Percentiles rank a stretch among this genome's conserved stretches.
Conservation (phyloP, 2,113 vertebrate species). For the Clinocottus analis region DNA sequence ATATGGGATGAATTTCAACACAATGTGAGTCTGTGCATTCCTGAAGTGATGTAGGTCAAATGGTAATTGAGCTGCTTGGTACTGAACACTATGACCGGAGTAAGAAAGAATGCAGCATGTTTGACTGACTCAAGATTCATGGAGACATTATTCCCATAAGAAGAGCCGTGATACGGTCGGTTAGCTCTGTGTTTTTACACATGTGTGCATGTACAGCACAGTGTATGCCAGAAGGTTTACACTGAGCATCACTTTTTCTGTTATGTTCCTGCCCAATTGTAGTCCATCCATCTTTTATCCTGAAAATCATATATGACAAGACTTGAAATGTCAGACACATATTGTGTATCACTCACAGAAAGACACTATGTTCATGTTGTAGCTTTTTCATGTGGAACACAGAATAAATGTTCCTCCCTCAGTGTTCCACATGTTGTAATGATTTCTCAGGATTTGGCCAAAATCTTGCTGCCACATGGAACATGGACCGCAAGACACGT, state of each 20-base stretch:
- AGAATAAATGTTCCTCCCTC: neutral
- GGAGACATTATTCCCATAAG: neutral
- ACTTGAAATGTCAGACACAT: neutral
- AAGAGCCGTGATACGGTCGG: neutral
- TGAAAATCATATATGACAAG: neutral
- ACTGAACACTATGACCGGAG: conserved; percentile 19
- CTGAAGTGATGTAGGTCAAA: conserved; percentile 20
- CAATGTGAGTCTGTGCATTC: neutral
- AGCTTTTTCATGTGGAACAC: neutral
- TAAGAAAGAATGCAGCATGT: conserved; percentile 7
- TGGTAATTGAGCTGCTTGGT: neutral
- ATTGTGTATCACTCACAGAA: neutral
- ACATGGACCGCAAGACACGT: conserved; percentile 9
- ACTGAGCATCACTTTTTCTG: neutral
- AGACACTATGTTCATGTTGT: neutral
- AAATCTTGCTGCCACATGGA: conserved; percentile 12
- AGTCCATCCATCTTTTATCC: neutral
- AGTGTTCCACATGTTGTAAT: conserved; percentile 30
- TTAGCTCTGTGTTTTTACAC: neutral
- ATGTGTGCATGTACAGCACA: neutral
- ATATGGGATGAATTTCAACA: conserved; percentile 47
- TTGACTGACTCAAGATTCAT: neutral
- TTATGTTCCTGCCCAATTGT: neutral
- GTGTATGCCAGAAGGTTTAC: neutral
- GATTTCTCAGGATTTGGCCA: conserved; percentile 44